Percentiles rank a stretch among this genome's conserved stretches.
Conservation (phyloP, 2,797 vertebrate genomes). For the Nannoperca obscura region DNA sequence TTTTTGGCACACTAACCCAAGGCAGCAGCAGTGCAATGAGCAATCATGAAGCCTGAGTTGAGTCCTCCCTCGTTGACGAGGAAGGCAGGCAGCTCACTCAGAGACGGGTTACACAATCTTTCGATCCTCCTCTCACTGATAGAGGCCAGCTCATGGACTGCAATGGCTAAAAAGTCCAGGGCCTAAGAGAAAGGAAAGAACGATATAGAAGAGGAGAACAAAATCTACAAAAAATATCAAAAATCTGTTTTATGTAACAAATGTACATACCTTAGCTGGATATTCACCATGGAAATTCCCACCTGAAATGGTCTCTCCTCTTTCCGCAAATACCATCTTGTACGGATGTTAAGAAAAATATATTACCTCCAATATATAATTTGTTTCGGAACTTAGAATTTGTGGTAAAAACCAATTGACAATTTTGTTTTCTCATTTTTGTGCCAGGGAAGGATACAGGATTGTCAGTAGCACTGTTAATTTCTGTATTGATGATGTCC, state of each 20-base stretch:
- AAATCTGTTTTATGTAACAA: background rate
- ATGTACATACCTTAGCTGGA: conserved; percentile 91
- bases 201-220: background rate
- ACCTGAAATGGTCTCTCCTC: conserved; percentile 97
- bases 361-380: background rate
- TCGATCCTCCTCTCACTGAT: conserved; percentile 98
- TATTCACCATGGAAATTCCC: conserved; percentile 99
- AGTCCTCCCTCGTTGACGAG: conserved; percentile 97
- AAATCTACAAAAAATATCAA: background rate
- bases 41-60: conserved; percentile 99
- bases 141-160: conserved; percentile 94
- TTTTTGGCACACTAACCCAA: conserved; percentile 85
- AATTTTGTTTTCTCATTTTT: conserved; percentile 5
- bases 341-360: conserved; percentile 76
- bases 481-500: conserved; percentile 95
- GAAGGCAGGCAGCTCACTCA: conserved; percentile 97
- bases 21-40: conserved; percentile 96
- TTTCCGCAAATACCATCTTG: conserved; percentile 98
- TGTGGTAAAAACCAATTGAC: background rate
- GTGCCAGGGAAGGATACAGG: conserved; percentile 91
- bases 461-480: conserved; percentile 98
- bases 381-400: background rate
- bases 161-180: conserved; percentile 96
- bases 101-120: conserved; percentile 95
- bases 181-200: conserved; percentile 81